Percentiles rank a stretch among this genome's conserved stretches.
These are phyloP conservation scores for Lasiurus cinereus DNA, from an alignment of 2,113 vertebrate genomes.

Conservation along the genomic window DNA sequence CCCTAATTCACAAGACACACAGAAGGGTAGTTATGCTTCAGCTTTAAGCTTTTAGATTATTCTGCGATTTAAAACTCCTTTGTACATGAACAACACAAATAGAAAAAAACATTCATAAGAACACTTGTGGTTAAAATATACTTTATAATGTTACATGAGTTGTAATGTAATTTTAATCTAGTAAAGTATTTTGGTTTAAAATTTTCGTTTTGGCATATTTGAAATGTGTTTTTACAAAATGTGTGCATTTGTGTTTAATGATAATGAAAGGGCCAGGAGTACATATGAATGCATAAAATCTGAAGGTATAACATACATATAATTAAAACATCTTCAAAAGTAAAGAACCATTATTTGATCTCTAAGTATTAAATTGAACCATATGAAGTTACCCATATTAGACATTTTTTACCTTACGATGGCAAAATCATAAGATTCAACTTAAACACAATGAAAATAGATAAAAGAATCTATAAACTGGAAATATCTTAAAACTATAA, in stretches of 20 bases:
- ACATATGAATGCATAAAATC: background rate
- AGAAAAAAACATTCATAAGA: slow-evolving; percentile 42
- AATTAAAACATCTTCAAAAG: slow-evolving; percentile 16
- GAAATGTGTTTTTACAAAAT: slow-evolving; percentile 29
- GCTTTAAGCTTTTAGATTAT: slow-evolving; percentile 38
- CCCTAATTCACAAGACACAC: slow-evolving; percentile 25
- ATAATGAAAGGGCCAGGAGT: slow-evolving; percentile 1
- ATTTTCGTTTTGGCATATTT: slow-evolving; percentile 28
- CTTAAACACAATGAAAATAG: slow-evolving; percentile 42
- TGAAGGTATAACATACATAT: background rate
- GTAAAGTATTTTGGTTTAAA: slow-evolving; percentile 47
- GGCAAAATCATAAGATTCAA: background rate
- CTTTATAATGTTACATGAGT: background rate
- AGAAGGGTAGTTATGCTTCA: background rate
- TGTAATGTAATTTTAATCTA: slow-evolving; percentile 35
- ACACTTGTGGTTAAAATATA: background rate
- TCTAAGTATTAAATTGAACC: slow-evolving; percentile 34
- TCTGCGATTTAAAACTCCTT: slow-evolving; percentile 45
- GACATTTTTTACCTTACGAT: background rate
- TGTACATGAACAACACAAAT: background rate
- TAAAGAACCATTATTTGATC: slow-evolving; percentile 1
- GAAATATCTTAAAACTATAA: background rate
- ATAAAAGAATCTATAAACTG: background rate
- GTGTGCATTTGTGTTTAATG: slow-evolving; percentile 4
- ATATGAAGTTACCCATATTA: slow-evolving; percentile 1